Evolutionary conservation across 2,888 invertebrate genomes (phyloP), one percentile per base, ranked within the genome.

Genomic region (Eulithis testata): DNA sequence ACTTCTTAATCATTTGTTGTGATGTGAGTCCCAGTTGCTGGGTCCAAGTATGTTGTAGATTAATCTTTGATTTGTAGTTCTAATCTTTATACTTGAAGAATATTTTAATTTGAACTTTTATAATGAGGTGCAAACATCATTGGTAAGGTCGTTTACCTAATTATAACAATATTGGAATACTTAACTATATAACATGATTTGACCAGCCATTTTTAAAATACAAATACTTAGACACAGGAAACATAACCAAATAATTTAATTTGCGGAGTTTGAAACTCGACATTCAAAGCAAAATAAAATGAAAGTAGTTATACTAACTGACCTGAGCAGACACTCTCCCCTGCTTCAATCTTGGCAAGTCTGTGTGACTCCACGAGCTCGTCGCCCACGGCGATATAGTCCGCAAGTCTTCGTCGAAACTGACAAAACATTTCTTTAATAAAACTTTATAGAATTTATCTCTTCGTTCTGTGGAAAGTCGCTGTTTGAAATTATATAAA

Each of bases 281-380:
- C 47, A 40, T 47, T 53, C n/a, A 50, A 63, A 36, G 53, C 27
- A 27, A 60, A 55, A 37, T 45, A 21, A 51, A 61, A 52, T 53
- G 49, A 60, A 45, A 52, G 52, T 43, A 56, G 64, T 66, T 61
- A 36, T 54, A 50, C 3, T 27, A 55, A 53, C 76, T 90, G 84
- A 95, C 95, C 94, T 96, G 96, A 14, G 96, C 96, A 14, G 96
- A 96, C 56, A 97, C 94, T 91, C 95, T 94, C 70, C 97, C 97
- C 82, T 95, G 94, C 72, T 95, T 95, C 71, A 97, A 86, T 59
- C 97, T 91, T 27, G 95, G 95, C 75, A 97, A 90, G 80, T 97
- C 97, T 6, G 97, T 97, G 82, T 97, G 97, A 75, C 96, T 96
- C 96, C 96, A 96, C 63, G 94, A 95, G 81, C 95, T 96, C 70